Conservation (phyloP, 2,888 invertebrate species). For the Gnatocerus cornutus region DNA sequence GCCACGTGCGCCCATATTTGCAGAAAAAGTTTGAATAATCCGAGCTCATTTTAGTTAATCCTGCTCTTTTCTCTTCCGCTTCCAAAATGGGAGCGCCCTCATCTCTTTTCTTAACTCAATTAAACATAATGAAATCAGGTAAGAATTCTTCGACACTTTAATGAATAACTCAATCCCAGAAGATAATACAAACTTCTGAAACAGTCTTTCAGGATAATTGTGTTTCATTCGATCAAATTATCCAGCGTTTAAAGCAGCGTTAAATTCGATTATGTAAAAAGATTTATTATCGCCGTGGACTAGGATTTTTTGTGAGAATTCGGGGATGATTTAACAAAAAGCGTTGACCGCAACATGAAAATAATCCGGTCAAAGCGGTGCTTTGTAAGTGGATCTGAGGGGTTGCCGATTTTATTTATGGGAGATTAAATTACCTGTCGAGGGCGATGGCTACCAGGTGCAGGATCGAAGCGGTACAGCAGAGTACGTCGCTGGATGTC, state of each 20-base stretch:
- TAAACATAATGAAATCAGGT: constrained; percentile 43
- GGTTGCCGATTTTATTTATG: constrained; percentile 20
- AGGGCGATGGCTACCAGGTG: constrained; percentile 88
- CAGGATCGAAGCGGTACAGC: constrained; percentile 89
- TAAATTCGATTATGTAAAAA: constrained; percentile 37
- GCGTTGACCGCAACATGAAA: constrained; percentile 38
- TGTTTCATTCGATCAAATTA: constrained; percentile 37
- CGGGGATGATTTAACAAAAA: constrained; percentile 26
- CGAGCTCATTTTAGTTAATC: constrained; percentile 11
- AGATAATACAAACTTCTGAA: constrained; percentile 44
- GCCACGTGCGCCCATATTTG: neutral
- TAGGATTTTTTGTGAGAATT: constrained; percentile 13
- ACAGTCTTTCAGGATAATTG: constrained; percentile 40
- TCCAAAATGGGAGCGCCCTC: constrained; percentile 29
- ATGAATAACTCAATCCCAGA: constrained; percentile 44
- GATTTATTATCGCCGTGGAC: constrained; percentile 28
- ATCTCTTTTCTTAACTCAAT: constrained; percentile 41
- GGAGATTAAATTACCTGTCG: constrained; percentile 77
- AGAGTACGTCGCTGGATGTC: constrained; percentile 93
- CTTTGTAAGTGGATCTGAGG: constrained; percentile 20
- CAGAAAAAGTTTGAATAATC: constrained; percentile 11
- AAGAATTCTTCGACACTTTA: constrained; percentile 46
- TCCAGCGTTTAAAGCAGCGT: constrained; percentile 30
- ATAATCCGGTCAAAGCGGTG: constrained; percentile 42
- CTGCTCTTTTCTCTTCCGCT: constrained; percentile 20